A percentile compares a stretch with the other conserved stretches of the same genome.
Conservation (phyloP, 2,797 vertebrate species). For the Tapera naevia region DNA sequence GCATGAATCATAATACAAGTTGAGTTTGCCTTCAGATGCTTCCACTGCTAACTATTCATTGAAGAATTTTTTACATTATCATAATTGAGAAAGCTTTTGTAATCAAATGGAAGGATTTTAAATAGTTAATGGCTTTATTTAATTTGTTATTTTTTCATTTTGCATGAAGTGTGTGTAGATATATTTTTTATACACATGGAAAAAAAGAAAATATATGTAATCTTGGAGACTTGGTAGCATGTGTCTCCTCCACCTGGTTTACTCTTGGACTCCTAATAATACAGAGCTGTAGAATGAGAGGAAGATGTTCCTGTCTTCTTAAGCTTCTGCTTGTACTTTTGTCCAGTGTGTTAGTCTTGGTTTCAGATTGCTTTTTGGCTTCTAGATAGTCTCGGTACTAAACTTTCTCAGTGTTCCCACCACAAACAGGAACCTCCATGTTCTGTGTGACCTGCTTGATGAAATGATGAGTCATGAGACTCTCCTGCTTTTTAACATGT, state of each 20-base stretch:
- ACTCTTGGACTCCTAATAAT: neutral
- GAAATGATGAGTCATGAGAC: neutral
- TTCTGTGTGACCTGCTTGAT: neutral
- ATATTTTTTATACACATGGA: fast-evolving
- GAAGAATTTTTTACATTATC: neutral
- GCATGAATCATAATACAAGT: neutral
- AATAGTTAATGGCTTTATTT: neutral
- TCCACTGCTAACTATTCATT: neutral
- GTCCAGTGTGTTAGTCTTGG: neutral
- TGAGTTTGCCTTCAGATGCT: neutral
- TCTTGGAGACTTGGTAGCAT: neutral
- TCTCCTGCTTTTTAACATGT: neutral
- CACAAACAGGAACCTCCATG: neutral
- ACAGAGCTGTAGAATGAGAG: neutral
- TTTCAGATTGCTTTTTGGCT: neutral
- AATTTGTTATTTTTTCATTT: neutral
- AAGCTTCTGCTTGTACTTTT: neutral
- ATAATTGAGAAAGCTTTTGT: neutral
- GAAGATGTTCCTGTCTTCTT: neutral
- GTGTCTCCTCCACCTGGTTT: neutral
- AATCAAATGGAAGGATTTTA: neutral
- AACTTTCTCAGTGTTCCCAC: neutral
- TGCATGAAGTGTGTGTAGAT: neutral
- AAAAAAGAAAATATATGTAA: neutral
- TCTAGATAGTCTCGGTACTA: neutral